phyloP scores from a whole-genome alignment of 2,797 vertebrate species.

The Oreochromis mossambicus region DNA sequence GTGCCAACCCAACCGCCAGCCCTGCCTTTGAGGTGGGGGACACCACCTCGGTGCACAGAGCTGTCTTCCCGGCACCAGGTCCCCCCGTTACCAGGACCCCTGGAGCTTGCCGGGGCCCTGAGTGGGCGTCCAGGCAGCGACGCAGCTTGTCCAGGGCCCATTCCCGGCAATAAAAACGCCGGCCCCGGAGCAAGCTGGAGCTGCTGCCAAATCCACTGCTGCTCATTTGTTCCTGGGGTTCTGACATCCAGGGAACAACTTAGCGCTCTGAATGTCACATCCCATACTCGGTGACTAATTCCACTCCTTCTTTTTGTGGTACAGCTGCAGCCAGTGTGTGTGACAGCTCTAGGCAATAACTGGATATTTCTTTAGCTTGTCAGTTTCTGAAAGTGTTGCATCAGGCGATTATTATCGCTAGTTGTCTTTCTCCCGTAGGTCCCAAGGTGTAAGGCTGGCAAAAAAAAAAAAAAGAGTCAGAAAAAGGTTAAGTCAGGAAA shows the following conservation, averaged over 20 bases:
- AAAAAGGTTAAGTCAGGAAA: conserved; percentile 11
- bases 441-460: background rate
- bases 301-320: background rate
- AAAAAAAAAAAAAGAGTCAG: background rate
- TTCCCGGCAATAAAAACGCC: conserved; percentile 80
- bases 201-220: conserved; percentile 37
- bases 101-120: conserved; percentile 1
- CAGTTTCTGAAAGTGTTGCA: conserved; percentile 23
- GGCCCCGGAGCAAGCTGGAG: conserved; percentile 72
- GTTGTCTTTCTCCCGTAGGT: background rate
- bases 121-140: conserved; percentile 68
- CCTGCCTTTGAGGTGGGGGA: conserved; percentile 76
- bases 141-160: conserved; percentile 82
- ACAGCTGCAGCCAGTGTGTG: background rate
- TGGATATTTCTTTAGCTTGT: background rate
- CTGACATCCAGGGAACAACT: conserved; percentile 15
- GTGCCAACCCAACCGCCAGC: conserved; percentile 50
- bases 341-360: conserved; percentile 3
- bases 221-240: conserved; percentile 62
- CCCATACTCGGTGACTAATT: conserved; percentile 55
- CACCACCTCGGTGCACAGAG: conserved; percentile 73
- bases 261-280: conserved; percentile 12
- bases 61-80: conserved; percentile 79
- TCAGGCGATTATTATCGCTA: conserved; percentile 9
- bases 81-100: conserved; percentile 80